phyloP scores from a whole-genome alignment of 2,113 vertebrate species.

The Chloropsis cyanopogon region DNA sequence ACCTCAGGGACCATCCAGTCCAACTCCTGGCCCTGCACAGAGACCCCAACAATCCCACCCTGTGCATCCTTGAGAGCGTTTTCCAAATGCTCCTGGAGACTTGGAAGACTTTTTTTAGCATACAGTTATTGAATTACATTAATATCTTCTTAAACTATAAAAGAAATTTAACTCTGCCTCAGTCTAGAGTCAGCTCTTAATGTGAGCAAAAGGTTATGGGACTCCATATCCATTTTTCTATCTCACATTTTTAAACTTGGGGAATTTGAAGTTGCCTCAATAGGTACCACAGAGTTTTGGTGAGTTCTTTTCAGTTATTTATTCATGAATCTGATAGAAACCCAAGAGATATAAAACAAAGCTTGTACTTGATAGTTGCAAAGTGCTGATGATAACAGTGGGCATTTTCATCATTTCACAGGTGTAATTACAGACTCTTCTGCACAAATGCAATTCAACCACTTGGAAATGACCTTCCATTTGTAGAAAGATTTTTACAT shows the following conservation, averaged over 20 bases:
- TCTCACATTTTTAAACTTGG: not conserved
- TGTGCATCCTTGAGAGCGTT: fast-evolving
- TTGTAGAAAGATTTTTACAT: not conserved
- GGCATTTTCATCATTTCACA: not conserved
- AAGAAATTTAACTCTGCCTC: not conserved
- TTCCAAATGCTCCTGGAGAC: not conserved
- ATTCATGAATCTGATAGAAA: not conserved
- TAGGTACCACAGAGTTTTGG: not conserved
- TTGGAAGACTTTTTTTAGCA: not conserved
- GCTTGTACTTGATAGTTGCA: not conserved
- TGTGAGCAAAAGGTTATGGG: not conserved
- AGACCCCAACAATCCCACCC: not conserved
- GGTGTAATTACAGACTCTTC: not conserved
- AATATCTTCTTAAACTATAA: not conserved
- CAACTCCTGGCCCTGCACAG: not conserved
- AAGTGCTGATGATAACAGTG: not conserved
- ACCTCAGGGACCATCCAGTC: not conserved
- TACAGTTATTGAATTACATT: not conserved
- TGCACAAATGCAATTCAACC: not conserved
- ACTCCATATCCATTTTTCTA: not conserved
- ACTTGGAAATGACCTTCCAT: not conserved
- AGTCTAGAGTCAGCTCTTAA: not conserved
- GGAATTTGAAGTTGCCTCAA: not conserved
- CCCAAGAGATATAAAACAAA: not conserved
- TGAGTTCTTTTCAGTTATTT: not conserved